Evolutionary conservation across 2,888 invertebrate genomes (phyloP).

Genomic region (Eurytoma adleriae): DNA sequence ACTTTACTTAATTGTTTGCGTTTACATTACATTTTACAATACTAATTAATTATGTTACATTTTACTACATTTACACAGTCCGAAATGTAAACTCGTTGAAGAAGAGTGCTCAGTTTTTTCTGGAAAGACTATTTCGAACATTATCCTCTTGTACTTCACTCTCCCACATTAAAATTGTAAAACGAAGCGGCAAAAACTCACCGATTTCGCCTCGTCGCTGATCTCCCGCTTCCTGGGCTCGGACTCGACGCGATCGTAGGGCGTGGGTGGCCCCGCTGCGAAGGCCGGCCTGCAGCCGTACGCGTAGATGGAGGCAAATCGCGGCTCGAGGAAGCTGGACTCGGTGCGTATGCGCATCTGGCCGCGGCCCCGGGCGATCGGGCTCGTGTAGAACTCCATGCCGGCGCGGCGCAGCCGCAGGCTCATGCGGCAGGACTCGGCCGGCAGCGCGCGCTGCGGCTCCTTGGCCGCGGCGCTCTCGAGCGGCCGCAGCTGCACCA

Average conservation of each 20-base stretch:
- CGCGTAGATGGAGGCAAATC: conserved; percentile 90
- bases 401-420: conserved; percentile 86
- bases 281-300: conserved; percentile 83
- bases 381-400: conserved; percentile 85
- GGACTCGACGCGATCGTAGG: conserved; percentile 16
- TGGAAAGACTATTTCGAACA: too few relatives aligned
- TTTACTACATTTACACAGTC: too few relatives aligned
- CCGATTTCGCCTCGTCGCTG: not conserved
- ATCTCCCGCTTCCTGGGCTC: conserved; percentile 44
- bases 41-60: too few relatives aligned
- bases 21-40: too few relatives aligned
- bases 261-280: too few relatives aligned
- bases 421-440: conserved; percentile 86
- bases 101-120: too few relatives aligned
- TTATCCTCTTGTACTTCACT: too few relatives aligned
- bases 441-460: conserved; percentile 63
- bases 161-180: too few relatives aligned
- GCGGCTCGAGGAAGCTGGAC: conserved; percentile 89
- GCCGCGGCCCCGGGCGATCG: conserved; percentile 82
- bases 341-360: conserved; percentile 87
- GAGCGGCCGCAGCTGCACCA: conserved; percentile 79
- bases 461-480: conserved; percentile 58
- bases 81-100: too few relatives aligned
- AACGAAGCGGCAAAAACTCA: too few relatives aligned
- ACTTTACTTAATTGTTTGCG: too few relatives aligned